These are phyloP conservation scores for Terebella lapidaria DNA, from an alignment of 2,888 invertebrate genomes.

Conservation along the genomic window DNA sequence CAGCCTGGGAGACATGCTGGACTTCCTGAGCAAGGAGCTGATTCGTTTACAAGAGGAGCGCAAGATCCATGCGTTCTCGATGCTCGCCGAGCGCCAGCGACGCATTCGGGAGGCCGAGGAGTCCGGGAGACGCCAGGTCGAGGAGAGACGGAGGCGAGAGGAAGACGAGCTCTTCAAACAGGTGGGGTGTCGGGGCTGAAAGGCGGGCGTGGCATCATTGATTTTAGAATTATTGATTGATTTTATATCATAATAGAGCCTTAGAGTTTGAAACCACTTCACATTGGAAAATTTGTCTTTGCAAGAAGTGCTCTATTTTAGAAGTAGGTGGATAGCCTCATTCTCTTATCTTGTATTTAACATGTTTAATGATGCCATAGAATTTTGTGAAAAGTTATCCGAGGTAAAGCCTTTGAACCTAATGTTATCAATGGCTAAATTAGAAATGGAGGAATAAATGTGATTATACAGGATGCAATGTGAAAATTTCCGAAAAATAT, in stretches of 20 bases:
- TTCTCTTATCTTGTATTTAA: too few species aligned
- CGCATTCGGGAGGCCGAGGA: slow-evolving; percentile 74
- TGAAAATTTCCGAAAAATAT: too few species aligned
- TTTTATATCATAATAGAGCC: too few species aligned
- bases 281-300: not conserved
- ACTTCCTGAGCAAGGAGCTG: slow-evolving; percentile 74
- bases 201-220: not conserved
- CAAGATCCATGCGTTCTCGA: slow-evolving; percentile 71
- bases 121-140: slow-evolving; percentile 72
- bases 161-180: slow-evolving; percentile 78
- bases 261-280: not conserved
- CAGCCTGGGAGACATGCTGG: slow-evolving; percentile 65
- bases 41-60: slow-evolving; percentile 71
- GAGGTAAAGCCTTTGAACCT: too few species aligned
- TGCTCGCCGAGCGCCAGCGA: slow-evolving; percentile 74
- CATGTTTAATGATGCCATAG: too few species aligned
- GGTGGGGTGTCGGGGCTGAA: slow-evolving; percentile 35
- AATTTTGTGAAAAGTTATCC: too few species aligned
- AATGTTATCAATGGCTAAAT: too few species aligned
- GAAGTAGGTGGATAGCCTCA: too few species aligned
- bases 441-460: too few species aligned
- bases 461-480: too few species aligned
- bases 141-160: slow-evolving; percentile 67
- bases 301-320: too few species aligned
- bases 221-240: not conserved